A percentile compares a stretch with the other conserved stretches of the same genome.
Evolutionary conservation across 2,888 invertebrate species (phyloP).

Genomic region (Ennomos erosarius): DNA sequence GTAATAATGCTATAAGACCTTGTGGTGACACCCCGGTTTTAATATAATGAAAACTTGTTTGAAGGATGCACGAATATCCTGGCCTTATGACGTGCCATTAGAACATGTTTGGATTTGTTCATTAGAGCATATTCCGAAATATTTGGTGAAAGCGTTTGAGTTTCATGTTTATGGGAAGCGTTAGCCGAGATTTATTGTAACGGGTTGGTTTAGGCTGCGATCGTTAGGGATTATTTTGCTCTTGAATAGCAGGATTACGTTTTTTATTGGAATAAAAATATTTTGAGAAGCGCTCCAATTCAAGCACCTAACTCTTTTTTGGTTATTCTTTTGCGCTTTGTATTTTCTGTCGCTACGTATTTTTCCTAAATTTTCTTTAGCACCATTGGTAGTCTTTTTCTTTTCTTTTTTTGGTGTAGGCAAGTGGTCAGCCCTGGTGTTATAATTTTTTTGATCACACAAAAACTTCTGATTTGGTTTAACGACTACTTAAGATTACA

Average conservation of each 20-base stretch:
- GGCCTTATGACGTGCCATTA: too few relatives aligned
- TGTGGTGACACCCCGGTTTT: too few relatives aligned
- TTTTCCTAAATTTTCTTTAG: background rate
- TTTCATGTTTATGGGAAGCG: constrained; percentile 4
- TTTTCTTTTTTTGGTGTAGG: too few relatives aligned
- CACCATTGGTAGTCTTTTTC: background rate
- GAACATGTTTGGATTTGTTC: constrained; percentile 29
- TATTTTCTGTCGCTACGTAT: background rate
- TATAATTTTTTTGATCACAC: too few relatives aligned
- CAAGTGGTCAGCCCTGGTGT: too few relatives aligned
- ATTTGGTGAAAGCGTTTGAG: constrained; percentile 14
- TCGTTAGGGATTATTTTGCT: constrained; percentile 22
- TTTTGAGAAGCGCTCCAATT: constrained; percentile 8
- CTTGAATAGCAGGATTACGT: constrained; percentile 21
- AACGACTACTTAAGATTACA: too few relatives aligned
- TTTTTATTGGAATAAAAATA: constrained; percentile 19
- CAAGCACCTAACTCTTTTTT: constrained; percentile 1
- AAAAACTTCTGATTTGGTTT: too few relatives aligned
- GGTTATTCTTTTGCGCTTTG: background rate
- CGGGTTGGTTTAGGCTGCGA: constrained; percentile 16
- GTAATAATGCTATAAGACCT: too few relatives aligned
- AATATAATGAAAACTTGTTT: too few relatives aligned
- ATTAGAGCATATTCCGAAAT: constrained; percentile 22
- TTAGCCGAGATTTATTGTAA: constrained; percentile 7
- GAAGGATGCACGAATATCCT: too few relatives aligned